Base-by-base conservation (phyloP, 1,140 invertebrate species). In the Leptoteleia sp. region DNA sequence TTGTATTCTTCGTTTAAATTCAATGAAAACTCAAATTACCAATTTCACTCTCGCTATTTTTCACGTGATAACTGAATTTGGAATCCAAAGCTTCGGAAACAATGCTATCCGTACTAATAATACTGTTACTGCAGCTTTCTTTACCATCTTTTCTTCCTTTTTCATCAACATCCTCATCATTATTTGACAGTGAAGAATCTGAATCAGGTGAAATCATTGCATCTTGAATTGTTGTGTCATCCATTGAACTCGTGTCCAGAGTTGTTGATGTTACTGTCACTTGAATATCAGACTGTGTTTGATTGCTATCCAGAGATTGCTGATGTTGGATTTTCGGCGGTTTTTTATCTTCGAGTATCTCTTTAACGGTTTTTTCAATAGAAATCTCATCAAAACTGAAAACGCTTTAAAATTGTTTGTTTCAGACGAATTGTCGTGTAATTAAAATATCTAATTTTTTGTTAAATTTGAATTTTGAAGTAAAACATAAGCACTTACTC, bases 31-130 rank as follows among this genome's bases (percentile, higher is more conserved):
- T 2, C 1, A 5, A 43, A 71, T 81, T 82, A 89, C 88, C 88
- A 17, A 88, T 88, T 78, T 88, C 87, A 73, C 88, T 88, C 13
- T 88, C 85, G 22, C 85, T 89, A 54, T 87, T 87, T 52, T 87
- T 87, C 0, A 85, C 31, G 0, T 80, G 78, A 17, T 68, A 83
- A 73, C 81, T 87, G 40, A 52, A 77, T 47, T 81, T 85, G 1
- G 84, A 87, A 55, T 88, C 87, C 8, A 87, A 57, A 0, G 81
- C 82, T 29, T 86, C 83, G 3, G 86, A 88, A 9, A 85, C 57
- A 12, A 86, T 79, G 29, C 85, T 88, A 16, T 89, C 84, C 0
- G 82, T 81, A 61, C 87, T 87, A 38, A 84, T 64, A 33, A 87
- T 88, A 61, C 85, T 88, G 52, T 86, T 88, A 25, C 78, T 87